A percentile compares a stretch with the other conserved stretches of the same genome.
phyloP scores from a whole-genome alignment of 1,140 invertebrate species.

The Dufourea novaeangliae region DNA sequence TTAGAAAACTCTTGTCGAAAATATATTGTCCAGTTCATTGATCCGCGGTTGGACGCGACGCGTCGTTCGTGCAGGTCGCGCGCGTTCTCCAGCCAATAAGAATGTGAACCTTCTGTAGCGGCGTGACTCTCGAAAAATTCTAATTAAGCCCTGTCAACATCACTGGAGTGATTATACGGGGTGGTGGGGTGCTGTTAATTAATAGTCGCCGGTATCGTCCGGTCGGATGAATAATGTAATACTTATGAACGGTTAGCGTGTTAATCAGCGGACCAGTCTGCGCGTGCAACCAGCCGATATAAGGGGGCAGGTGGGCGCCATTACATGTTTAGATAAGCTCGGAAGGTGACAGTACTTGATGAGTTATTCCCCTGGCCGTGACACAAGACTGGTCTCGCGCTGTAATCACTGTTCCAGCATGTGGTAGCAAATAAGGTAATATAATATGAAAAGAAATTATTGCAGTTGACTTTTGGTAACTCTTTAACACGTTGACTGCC shows the following conservation, averaged over 20 bases:
- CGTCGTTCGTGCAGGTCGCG: too few species aligned
- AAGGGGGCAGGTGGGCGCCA: too few species aligned
- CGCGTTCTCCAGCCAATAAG: not conserved
- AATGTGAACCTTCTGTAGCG: not conserved
- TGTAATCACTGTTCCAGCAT: not conserved
- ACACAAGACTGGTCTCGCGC: constrained; percentile 11
- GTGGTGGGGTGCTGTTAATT: constrained; percentile 54
- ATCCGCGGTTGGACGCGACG: too few species aligned
- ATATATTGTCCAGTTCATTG: not conserved
- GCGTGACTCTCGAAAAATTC: constrained; percentile 52
- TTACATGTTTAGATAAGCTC: constrained; percentile 62
- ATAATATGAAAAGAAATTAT: too few species aligned
- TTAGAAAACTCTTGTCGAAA: not conserved
- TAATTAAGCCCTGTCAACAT: constrained; percentile 60
- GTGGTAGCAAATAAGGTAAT: not conserved
- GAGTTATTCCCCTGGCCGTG: constrained; percentile 30
- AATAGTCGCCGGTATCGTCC: constrained; percentile 36
- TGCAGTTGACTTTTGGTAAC: too few species aligned
- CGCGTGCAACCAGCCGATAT: constrained; percentile 44
- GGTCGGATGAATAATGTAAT: constrained; percentile 67
- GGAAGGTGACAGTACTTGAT: constrained; percentile 55
- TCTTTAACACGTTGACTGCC: too few species aligned
- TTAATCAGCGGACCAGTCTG: constrained; percentile 59
- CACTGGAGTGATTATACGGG: constrained; percentile 39
- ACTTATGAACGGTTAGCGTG: constrained; percentile 57